A percentile compares a stretch with the other conserved stretches of the same genome.
Evolutionary conservation across 2,113 vertebrate genomes (phyloP).

Genomic region (Menura novaehollandiae): DNA sequence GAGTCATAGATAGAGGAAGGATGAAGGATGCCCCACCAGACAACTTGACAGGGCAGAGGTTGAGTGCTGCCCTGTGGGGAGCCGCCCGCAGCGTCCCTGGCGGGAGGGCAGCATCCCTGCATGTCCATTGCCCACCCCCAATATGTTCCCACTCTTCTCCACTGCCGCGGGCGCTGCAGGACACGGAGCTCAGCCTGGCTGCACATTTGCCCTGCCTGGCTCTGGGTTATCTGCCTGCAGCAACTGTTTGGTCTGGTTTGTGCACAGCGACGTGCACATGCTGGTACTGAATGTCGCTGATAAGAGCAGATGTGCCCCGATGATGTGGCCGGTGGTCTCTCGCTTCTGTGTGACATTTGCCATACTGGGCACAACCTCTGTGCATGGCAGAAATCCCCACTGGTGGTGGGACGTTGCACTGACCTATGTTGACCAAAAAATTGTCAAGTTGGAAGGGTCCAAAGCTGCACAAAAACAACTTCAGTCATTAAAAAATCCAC

Average conservation of each 20-base stretch:
- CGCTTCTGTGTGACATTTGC: rapidly evolving
- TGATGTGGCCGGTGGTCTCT: rapidly evolving
- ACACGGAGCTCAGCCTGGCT: neutral
- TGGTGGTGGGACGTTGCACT: rapidly evolving
- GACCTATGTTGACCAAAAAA: neutral
- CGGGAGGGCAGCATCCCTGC: neutral
- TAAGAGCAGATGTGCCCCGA: neutral
- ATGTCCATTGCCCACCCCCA: neutral
- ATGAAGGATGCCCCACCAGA: neutral
- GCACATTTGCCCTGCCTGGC: neutral
- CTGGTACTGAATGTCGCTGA: rapidly evolving
- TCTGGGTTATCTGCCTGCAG: neutral
- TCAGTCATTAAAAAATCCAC: neutral
- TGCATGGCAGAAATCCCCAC: neutral
- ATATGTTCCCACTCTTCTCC: rapidly evolving
- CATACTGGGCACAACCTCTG: neutral
- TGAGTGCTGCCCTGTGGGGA: neutral
- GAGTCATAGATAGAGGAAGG: neutral
- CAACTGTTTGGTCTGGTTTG: neutral
- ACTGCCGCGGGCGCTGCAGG: rapidly evolving
- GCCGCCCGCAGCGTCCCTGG: neutral
- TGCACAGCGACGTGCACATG: rapidly evolving
- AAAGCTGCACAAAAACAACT: neutral
- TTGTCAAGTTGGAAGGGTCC: neutral
- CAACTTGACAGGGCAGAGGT: neutral